phyloP scores from a whole-genome alignment of 2,888 invertebrate species.

The Heliconius erato region DNA sequence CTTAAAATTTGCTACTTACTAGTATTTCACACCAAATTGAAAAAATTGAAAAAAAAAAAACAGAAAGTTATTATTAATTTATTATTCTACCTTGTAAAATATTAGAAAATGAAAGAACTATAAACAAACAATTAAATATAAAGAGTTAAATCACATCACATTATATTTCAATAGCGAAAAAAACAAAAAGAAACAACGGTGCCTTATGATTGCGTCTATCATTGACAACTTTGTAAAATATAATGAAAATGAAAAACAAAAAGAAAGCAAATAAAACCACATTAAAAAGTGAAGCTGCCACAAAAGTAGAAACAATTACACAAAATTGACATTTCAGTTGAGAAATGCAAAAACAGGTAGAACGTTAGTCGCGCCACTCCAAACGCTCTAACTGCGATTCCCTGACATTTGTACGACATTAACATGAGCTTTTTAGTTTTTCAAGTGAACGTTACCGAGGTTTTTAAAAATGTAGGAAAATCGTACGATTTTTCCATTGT shows the following conservation, averaged over 20 bases:
- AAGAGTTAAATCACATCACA: too few species aligned
- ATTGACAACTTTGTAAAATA: neutral
- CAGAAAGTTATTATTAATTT: too few species aligned
- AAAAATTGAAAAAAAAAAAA: too few species aligned
- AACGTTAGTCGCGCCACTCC: conserved; percentile 25
- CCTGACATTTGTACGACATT: conserved; percentile 43
- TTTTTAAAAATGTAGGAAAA: conserved; percentile 7
- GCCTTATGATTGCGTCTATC: neutral
- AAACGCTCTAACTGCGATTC: conserved; percentile 34
- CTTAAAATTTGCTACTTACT: too few species aligned
- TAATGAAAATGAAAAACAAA: neutral
- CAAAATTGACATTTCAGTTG: conserved; percentile 16
- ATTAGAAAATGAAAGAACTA: too few species aligned
- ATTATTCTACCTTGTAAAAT: too few species aligned
- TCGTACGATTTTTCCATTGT: conserved; percentile 1
- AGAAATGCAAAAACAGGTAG: conserved; percentile 23
- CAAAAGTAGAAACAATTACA: conserved; percentile 23
- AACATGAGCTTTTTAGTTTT: conserved; percentile 40
- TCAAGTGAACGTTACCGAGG: conserved; percentile 36
- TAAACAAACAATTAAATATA: too few species aligned
- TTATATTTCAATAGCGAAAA: too few species aligned
- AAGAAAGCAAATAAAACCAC: neutral
- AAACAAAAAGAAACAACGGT: neutral
- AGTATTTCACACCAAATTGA: too few species aligned
- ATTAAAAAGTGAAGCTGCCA: conserved; percentile 8